Base-by-base conservation (phyloP, 2,888 invertebrate genomes). In the Rambutsinella grinnellia region DNA sequence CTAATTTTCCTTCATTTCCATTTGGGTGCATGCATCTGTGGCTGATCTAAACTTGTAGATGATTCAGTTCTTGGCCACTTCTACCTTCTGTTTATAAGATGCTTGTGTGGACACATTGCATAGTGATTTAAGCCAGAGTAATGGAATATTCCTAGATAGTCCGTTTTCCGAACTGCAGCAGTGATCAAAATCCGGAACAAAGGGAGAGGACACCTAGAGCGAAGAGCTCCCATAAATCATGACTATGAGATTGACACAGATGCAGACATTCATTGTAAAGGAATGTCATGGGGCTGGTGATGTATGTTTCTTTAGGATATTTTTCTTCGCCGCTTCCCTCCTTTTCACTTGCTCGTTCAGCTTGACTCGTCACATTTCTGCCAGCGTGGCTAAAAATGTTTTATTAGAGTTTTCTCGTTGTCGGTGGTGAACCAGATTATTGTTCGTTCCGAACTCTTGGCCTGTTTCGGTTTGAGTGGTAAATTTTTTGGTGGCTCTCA, bases 281-380 rank as follows among this genome's bases (percentile, higher is more conserved):
- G 71, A 71, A 71, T 71, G 71, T 71, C 71, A 71, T 71, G 71
- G 71, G 71, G 71, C 71, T 71, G 71, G 71, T 71, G 71, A 71
- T 71, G 71, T 71, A 71, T 71, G 71, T 71, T 71, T 71, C 65
- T 71, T 63, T 57, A 56, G 70, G 70, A 62, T 70, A 62, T 70
- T 65, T 71, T 63, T 58, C 65, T 71, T 71, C n/a, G 71, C 71
- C 58, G 65, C 71, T 71, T 65, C 71, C 71, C 71, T 71, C 71
- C 62, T 71, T 71, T 71, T 63, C 71, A 71, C 71, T 71, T 62
- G 63, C 57, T 71, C 71, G 71, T 71, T 71, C 71, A 71, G 71
- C 71, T 65, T 71, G 71, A 71, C 71, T 71, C 71, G 71, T 71
- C 71, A 71, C 65, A 71, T 65, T 71, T 71, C 71, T 71, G 71